These are phyloP conservation scores for Aphelenchoides besseyi DNA, from an alignment of 1,140 invertebrate genomes.

Conservation along the genomic window DNA sequence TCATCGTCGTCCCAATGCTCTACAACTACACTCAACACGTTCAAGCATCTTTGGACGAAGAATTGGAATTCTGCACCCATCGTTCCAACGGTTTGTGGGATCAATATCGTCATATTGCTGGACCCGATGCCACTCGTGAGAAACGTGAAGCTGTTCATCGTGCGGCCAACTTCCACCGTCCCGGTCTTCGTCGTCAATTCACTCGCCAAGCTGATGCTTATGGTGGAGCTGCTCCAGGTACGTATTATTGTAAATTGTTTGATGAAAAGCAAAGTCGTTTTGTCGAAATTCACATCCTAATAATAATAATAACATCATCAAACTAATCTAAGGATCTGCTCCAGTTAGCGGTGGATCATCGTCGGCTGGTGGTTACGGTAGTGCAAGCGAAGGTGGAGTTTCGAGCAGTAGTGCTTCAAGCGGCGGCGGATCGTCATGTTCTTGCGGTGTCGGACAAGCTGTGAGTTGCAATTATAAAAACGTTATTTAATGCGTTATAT, in stretches of 20 bases:
- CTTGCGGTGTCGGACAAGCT: constrained; percentile 25
- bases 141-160: constrained; percentile 9
- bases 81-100: constrained; percentile 52
- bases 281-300: no score
- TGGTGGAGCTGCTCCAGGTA: constrained; percentile 12
- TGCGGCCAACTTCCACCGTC: constrained; percentile 5
- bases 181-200: not conserved
- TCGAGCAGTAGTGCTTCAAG: not conserved
- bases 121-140: not conserved
- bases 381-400: not conserved
- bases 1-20: constrained; percentile 50
- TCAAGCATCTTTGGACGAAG: constrained; percentile 47
- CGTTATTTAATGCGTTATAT: not conserved
- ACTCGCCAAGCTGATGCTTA: not conserved
- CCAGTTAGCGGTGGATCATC: not conserved
- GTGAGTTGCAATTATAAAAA: not conserved
- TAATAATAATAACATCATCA: no score
- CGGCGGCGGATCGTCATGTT: constrained; percentile 20
- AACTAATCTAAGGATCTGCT: no score
- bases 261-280: no score
- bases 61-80: constrained; percentile 55
- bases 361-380: constrained; percentile 23
- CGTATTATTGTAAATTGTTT: no score
- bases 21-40: constrained; percentile 60
- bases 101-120: constrained; percentile 29